These are phyloP conservation scores for Spialia ferax DNA, from an alignment of 2,888 invertebrate species.

Conservation along the genomic window DNA sequence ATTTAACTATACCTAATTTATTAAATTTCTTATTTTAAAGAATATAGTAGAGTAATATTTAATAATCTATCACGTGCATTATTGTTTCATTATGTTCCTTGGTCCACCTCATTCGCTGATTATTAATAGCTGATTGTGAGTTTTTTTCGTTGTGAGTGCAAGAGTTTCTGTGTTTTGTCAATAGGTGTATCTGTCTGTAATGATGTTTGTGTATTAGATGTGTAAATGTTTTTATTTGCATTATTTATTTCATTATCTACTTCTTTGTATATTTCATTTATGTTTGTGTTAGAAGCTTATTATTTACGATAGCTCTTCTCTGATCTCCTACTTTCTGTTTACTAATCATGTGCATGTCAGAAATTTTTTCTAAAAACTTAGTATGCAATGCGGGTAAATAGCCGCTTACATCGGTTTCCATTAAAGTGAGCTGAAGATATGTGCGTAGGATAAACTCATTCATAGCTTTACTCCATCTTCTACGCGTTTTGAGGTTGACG, in stretches of 20 bases:
- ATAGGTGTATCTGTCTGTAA: not conserved
- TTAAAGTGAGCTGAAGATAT: constrained; percentile 32
- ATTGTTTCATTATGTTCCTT: constrained; percentile 39
- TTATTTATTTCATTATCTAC: not conserved
- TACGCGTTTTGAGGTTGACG: constrained; percentile 8
- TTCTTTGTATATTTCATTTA: constrained; percentile 37
- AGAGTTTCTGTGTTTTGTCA: not conserved
- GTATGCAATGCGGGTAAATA: constrained; percentile 34
- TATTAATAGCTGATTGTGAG: too few species aligned
- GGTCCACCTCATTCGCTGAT: constrained; percentile 32
- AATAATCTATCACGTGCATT: too few species aligned
- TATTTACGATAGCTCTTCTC: constrained; percentile 37
- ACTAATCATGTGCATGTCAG: constrained; percentile 33
- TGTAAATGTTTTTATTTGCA: not conserved
- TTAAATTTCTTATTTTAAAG: too few species aligned
- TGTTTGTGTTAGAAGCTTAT: constrained; percentile 15
- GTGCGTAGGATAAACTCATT: constrained; percentile 42
- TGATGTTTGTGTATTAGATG: not conserved
- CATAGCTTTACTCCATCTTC: constrained; percentile 40
- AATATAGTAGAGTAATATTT: too few species aligned
- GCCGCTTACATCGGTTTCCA: constrained; percentile 31
- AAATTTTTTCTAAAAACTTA: constrained; percentile 37
- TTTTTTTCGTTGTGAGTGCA: not conserved
- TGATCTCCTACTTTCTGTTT: constrained; percentile 43
- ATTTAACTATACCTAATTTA: too few species aligned